These are phyloP conservation scores for Carassius carassius DNA, from an alignment of 2,113 vertebrate species.

Conservation along the genomic window DNA sequence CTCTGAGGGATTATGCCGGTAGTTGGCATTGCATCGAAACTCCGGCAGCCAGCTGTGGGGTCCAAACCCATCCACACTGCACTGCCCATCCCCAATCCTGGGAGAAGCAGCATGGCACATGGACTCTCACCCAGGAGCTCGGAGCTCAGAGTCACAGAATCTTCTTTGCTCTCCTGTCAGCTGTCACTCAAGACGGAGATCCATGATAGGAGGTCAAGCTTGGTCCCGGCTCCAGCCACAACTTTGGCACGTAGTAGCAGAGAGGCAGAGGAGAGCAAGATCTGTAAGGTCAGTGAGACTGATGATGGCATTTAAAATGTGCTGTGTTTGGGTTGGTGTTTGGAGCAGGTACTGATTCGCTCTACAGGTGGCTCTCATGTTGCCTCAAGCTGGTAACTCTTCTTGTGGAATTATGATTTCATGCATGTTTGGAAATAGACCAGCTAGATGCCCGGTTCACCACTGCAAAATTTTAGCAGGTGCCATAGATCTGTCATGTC, in stretches of 20 bases:
- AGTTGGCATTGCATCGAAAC: constrained; percentile 93
- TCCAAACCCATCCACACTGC: constrained; percentile 89
- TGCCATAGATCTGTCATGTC: constrained; percentile 43
- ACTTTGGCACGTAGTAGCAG: constrained; percentile 72
- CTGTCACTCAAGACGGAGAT: constrained; percentile 84
- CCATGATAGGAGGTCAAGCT: constrained; percentile 71
- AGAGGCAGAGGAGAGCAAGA: constrained; percentile 90
- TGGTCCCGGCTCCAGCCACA: background rate
- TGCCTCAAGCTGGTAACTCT: background rate
- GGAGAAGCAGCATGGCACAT: constrained; percentile 71
- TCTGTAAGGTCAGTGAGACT: constrained; percentile 82
- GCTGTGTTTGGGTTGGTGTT: constrained; percentile 1
- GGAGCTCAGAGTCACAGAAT: constrained; percentile 74
- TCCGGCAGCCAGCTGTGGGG: constrained; percentile 85
- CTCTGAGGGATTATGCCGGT: constrained; percentile 84
- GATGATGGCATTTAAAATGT: background rate
- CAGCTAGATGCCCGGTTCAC: background rate
- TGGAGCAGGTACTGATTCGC: background rate
- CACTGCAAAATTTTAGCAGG: constrained; percentile 54
- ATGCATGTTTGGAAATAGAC: background rate
- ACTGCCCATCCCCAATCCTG: constrained; percentile 85
- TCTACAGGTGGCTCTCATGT: constrained; percentile 55
- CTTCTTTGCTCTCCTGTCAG: constrained; percentile 82
- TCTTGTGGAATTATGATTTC: background rate
- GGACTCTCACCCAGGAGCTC: constrained; percentile 77